These are phyloP conservation scores for Drosophila algonquin DNA, from an alignment of 2,888 invertebrate genomes.

Conservation along the genomic window DNA sequence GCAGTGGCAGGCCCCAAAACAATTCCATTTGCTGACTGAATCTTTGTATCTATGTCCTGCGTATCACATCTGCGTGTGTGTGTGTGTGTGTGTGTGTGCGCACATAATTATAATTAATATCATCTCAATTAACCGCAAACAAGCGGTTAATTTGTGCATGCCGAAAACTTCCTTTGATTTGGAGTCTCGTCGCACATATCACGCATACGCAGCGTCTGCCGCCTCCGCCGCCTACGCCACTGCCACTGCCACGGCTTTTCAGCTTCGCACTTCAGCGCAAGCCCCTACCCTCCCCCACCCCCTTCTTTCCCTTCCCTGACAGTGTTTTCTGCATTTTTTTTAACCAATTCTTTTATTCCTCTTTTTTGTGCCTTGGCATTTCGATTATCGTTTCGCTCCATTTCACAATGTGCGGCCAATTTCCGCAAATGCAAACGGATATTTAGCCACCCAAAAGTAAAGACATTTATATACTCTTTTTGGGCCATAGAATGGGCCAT, in stretches of 20 bases:
- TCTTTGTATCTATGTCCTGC: slow-evolving; percentile 30
- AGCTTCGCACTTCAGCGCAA: neutral
- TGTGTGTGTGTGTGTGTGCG: slow-evolving; percentile 37
- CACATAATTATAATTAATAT: slow-evolving; percentile 72
- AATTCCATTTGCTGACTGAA: slow-evolving; percentile 72
- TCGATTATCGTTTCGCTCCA: slow-evolving; percentile 45
- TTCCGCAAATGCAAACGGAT: slow-evolving; percentile 47
- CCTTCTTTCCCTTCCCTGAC: neutral
- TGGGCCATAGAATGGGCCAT: neutral
- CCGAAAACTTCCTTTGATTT: slow-evolving; percentile 55
- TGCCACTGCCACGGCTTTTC: neutral
- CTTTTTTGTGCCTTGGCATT: slow-evolving; percentile 1
- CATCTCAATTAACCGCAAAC: slow-evolving; percentile 80
- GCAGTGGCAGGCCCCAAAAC: slow-evolving; percentile 52
- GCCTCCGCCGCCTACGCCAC: neutral
- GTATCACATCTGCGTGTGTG: slow-evolving; percentile 1
- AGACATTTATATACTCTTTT: neutral
- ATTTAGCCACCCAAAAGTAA: neutral
- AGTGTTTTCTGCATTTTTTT: slow-evolving; percentile 33
- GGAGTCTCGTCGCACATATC: slow-evolving; percentile 13
- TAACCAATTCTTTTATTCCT: neutral
- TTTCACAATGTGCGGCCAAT: slow-evolving; percentile 55
- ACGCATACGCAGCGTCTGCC: slow-evolving; percentile 49
- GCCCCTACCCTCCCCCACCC: no score
- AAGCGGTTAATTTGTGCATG: slow-evolving; percentile 70